Conservation (phyloP, 2,888 invertebrate species). For the Griposia aprilina region DNA sequence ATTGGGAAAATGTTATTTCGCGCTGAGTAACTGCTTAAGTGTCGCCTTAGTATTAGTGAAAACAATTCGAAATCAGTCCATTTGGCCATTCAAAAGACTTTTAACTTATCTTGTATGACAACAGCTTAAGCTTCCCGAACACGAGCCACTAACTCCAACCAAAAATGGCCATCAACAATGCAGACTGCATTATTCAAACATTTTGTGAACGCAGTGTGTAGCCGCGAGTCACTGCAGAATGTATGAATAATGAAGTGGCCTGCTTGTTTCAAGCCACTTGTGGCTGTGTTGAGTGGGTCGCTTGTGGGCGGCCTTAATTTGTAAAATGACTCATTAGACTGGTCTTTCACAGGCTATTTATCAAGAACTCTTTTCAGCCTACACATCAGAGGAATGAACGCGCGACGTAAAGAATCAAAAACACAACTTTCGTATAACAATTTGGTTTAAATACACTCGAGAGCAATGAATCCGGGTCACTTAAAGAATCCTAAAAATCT, state of each 20-base stretch:
- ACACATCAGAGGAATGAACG: background rate
- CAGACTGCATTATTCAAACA: conserved; percentile 44
- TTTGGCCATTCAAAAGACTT: background rate
- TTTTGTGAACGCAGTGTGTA: conserved; percentile 24
- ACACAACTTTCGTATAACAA: no score
- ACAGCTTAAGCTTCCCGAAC: background rate
- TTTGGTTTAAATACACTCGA: no score
- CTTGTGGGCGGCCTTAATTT: conserved; percentile 10
- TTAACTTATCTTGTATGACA: background rate
- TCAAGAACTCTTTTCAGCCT: background rate
- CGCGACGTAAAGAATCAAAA: no score
- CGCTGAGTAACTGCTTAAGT: background rate
- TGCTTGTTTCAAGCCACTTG: conserved; percentile 41
- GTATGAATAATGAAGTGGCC: conserved; percentile 50
- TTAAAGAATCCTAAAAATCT: no score
- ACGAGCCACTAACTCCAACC: background rate
- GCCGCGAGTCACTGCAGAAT: conserved; percentile 26
- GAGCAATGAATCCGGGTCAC: no score
- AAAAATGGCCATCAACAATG: conserved; percentile 34
- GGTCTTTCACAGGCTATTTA: background rate
- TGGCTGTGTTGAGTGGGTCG: conserved; percentile 30
- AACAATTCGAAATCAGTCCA: background rate
- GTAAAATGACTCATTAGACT: conserved; percentile 10
- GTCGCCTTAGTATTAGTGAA: background rate
- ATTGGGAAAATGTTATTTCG: no score